Evolutionary conservation across 37 sponge, comb jelly and placozoan genomes (phyloP), one percentile per base, ranked within the genome.

Genomic region (Mnemiopsis leidyi): DNA sequence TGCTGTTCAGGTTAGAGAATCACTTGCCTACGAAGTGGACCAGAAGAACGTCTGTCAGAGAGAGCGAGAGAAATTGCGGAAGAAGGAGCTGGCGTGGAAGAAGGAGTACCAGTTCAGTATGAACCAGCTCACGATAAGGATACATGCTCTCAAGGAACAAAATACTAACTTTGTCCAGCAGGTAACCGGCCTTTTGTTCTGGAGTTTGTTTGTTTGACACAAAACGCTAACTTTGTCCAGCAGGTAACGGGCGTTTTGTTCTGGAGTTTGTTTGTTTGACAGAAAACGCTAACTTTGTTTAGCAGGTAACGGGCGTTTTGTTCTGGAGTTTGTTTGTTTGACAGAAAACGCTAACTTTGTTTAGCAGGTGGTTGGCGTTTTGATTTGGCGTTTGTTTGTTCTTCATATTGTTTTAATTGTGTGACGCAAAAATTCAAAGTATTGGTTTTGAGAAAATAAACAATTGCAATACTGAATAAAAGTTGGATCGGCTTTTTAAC

Each of bases 11-110:
- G 90, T 85, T 3, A 35, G 90, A 16, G 90, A 85, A 26, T 85
- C 90, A 9, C 90, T 85, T 0, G 23, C 90, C 5, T 85, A 32
- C 24, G 90, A 85, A 25, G 90, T 85, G 7, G 90, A 85, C 13
- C 33, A 40, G 90, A 85, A 85, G 61, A 85, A 18, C 40, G 16
- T 29, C 29, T 85, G 90, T 85, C 90, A 85, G 90, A 85, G 29
- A 40, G 90, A 85, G 67, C 40, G 90, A 16, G 90, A 85, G 67
- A 85, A 85, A 38, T 38, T 85, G 61, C 38, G 90, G 67, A 85
- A 85, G 61, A 33, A 85, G 23, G 90, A 85, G 48, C 21, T 85
- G 48, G 29, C 40, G 61, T 85, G 90, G 90, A 85, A 85, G 90
- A 85, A 85, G 61, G 36, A 85, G 90, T 85, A 85, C 35, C 90